A percentile compares a stretch with the other conserved stretches of the same genome.
These are phyloP conservation scores for Heteractis magnifica DNA, from an alignment of 92 coral and sea anemone species.

Conservation along the genomic window DNA sequence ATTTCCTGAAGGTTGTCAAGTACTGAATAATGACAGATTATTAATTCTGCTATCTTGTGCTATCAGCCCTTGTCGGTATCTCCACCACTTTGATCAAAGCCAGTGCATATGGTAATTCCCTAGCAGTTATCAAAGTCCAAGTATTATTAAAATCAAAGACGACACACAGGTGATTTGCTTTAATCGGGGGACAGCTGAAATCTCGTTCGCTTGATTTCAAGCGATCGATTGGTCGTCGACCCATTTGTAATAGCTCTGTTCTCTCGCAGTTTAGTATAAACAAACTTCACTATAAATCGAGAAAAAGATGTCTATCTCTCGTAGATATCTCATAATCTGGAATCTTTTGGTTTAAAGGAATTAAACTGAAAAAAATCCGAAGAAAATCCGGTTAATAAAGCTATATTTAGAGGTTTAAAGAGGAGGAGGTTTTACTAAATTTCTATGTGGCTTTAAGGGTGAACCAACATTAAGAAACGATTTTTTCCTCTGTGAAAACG, in stretches of 20 bases:
- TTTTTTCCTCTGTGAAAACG: slow-evolving; percentile 10
- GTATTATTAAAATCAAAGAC: slow-evolving; percentile 37
- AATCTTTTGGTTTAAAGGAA: slow-evolving; percentile 15
- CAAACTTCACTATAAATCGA: background rate
- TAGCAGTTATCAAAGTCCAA: slow-evolving; percentile 16
- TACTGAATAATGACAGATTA: slow-evolving; percentile 17
- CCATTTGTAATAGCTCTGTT: background rate
- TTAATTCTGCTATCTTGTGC: slow-evolving; percentile 1
- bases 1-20: slow-evolving; percentile 32
- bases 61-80: slow-evolving; percentile 6
- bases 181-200: slow-evolving; percentile 1
- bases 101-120: slow-evolving; percentile 25
- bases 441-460: slow-evolving; percentile 24
- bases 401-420: slow-evolving; percentile 18
- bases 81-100: background rate
- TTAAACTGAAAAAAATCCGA: background rate
- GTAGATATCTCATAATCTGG: background rate
- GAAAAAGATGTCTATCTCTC: background rate
- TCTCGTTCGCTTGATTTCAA: slow-evolving; percentile 9
- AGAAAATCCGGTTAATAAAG: slow-evolving; percentile 3
- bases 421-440: background rate
- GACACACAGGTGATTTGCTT: slow-evolving; percentile 21
- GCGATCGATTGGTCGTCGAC: background rate
- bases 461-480: slow-evolving; percentile 12
- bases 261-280: slow-evolving; percentile 6